Percentiles rank a stretch among this genome's conserved stretches.
phyloP scores from a whole-genome alignment of 2,888 invertebrate species.

The Neoascia interrupta region DNA sequence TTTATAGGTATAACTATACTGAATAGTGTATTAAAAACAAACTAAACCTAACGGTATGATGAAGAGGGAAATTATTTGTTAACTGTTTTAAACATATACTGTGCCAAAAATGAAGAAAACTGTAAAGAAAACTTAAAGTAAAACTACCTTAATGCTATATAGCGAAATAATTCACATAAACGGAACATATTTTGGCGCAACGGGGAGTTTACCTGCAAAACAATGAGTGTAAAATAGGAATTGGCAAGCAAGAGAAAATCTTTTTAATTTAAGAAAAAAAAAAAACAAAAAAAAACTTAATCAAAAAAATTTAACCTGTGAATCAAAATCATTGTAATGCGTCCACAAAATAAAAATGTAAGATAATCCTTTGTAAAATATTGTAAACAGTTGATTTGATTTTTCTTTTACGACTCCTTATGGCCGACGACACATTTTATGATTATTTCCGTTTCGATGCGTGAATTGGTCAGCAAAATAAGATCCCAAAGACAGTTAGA shows the following conservation, averaged over 20 bases:
- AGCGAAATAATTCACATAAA: neutral
- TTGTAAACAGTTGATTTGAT: neutral
- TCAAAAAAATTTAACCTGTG: constrained; percentile 23
- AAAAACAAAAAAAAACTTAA: too few species aligned
- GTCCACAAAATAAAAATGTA: constrained; percentile 54
- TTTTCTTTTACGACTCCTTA: neutral
- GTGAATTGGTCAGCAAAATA: neutral
- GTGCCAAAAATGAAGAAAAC: constrained; percentile 31
- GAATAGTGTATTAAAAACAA: constrained; percentile 24
- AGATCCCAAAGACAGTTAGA: neutral
- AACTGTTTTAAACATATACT: constrained; percentile 47
- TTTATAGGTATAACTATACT: constrained; percentile 49
- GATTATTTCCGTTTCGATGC: too few species aligned
- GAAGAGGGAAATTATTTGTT: constrained; percentile 34
- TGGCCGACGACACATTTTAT: too few species aligned
- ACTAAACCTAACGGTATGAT: constrained; percentile 7
- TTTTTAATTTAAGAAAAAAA: too few species aligned
- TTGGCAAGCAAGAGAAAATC: neutral
- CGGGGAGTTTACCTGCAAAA: neutral
- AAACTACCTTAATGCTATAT: neutral
- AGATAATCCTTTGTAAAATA: constrained; percentile 49
- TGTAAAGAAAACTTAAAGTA: neutral
- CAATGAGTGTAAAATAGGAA: neutral
- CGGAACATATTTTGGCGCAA: constrained; percentile 7
- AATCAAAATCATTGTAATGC: constrained; percentile 56